Conservation (phyloP, 2,888 invertebrate species). For the Criorhina ranunculi region DNA sequence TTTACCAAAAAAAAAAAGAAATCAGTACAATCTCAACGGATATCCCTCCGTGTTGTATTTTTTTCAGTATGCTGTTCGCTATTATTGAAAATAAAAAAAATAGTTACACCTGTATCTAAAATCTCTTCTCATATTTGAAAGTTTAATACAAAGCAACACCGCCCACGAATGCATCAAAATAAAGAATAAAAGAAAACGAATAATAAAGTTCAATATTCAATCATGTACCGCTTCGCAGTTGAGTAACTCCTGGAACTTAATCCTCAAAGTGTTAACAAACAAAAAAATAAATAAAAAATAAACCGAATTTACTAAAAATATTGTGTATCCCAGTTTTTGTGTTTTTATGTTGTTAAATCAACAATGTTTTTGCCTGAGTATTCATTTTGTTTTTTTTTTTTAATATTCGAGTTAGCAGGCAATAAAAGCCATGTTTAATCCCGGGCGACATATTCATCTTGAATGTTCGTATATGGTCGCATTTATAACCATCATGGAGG, state of each 20-base stretch:
- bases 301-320: constrained; percentile 68
- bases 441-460: constrained; percentile 75
- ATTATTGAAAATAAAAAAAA: neutral
- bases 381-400: constrained; percentile 51
- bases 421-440: constrained; percentile 76
- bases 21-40: no score
- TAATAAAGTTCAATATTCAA: constrained; percentile 67
- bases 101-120: constrained; percentile 19
- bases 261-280: constrained; percentile 61
- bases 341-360: constrained; percentile 63
- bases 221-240: constrained; percentile 73
- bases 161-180: neutral
- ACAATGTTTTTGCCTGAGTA: constrained; percentile 54
- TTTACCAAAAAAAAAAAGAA: no score
- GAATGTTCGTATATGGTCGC: constrained; percentile 61
- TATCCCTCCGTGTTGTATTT: no score
- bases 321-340: constrained; percentile 52
- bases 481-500: constrained; percentile 70
- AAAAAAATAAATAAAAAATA: no score
- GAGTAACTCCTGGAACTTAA: constrained; percentile 64
- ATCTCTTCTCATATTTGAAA: neutral
- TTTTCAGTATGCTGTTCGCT: neutral
- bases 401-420: constrained; percentile 64
- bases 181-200: constrained; percentile 17
- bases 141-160: constrained; percentile 21